These are phyloP conservation scores for Pristionchus entomophagus DNA, from an alignment of 2,888 invertebrate genomes.

Conservation along the genomic window DNA sequence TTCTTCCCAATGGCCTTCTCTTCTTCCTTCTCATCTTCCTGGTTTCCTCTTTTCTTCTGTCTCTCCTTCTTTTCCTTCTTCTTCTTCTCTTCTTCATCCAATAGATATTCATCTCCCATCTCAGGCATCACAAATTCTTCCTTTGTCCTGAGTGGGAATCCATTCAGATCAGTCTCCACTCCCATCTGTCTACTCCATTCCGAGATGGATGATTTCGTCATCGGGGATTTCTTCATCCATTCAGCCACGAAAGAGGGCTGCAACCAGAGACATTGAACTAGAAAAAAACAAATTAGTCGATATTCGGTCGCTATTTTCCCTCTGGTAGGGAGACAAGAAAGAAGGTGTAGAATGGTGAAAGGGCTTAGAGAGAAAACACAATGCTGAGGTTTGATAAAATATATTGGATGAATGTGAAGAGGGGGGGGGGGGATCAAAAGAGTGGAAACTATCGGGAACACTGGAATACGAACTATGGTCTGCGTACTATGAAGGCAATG, in stretches of 20 bases:
- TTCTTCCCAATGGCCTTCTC: not conserved
- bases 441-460: too few relatives aligned
- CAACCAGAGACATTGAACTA: not conserved
- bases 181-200: not conserved
- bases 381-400: too few relatives aligned
- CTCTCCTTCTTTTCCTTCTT: not conserved
- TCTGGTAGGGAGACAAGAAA: too few relatives aligned
- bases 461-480: too few relatives aligned
- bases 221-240: constrained; percentile 28
- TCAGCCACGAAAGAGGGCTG: constrained; percentile 15
- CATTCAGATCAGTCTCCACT: constrained; percentile 32
- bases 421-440: too few relatives aligned
- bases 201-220: not conserved
- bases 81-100: not conserved
- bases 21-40: not conserved
- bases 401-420: too few relatives aligned
- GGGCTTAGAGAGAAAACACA: too few relatives aligned
- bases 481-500: too few relatives aligned
- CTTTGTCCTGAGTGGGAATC: constrained; percentile 5
- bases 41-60: not conserved
- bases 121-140: not conserved
- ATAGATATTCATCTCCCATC: not conserved
- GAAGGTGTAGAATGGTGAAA: too few relatives aligned
- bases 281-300: not conserved
- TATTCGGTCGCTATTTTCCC: too few relatives aligned